Percentiles rank a stretch among this genome's conserved stretches.
phyloP scores from a whole-genome alignment of 2,797 vertebrate genomes.

The Acrocephalus scirpaceus region DNA sequence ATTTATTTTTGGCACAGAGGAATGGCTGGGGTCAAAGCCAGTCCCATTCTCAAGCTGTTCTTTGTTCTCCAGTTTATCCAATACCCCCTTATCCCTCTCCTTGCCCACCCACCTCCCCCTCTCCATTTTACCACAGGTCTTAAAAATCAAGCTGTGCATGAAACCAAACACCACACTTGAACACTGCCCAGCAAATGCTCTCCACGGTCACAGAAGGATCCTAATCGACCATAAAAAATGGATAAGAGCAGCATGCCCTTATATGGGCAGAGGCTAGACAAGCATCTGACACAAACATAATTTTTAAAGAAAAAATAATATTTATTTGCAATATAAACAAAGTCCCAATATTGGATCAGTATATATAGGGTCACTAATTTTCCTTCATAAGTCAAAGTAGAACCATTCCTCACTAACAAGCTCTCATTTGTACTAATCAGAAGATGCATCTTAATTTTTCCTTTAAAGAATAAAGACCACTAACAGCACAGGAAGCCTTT shows the following conservation, averaged over 20 bases:
- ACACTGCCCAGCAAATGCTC: conserved; percentile 45
- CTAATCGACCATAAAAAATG: background rate
- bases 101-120: background rate
- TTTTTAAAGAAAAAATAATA: conserved; percentile 98
- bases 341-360: conserved; percentile 91
- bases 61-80: conserved; percentile 46
- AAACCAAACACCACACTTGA: conserved; percentile 59
- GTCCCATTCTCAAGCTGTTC: conserved; percentile 20
- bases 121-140: conserved; percentile 48
- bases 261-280: conserved; percentile 45
- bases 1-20: background rate
- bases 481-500: conserved; percentile 89
- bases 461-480: conserved; percentile 77
- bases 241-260: background rate
- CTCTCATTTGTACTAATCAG: conserved; percentile 84
- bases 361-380: conserved; percentile 87
- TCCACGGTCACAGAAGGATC: conserved; percentile 17
- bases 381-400: conserved; percentile 91
- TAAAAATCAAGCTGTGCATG: conserved; percentile 59
- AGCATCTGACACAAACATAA: conserved; percentile 58
- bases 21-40: conserved; percentile 1
- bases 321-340: conserved; percentile 99
- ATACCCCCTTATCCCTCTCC: conserved; percentile 14
- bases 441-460: conserved; percentile 80
- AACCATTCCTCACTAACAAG: conserved; percentile 86